Percentiles rank a stretch among this genome's conserved stretches.
Evolutionary conservation across 2,797 vertebrate species (phyloP).

Genomic region (Delichon dasypus): DNA sequence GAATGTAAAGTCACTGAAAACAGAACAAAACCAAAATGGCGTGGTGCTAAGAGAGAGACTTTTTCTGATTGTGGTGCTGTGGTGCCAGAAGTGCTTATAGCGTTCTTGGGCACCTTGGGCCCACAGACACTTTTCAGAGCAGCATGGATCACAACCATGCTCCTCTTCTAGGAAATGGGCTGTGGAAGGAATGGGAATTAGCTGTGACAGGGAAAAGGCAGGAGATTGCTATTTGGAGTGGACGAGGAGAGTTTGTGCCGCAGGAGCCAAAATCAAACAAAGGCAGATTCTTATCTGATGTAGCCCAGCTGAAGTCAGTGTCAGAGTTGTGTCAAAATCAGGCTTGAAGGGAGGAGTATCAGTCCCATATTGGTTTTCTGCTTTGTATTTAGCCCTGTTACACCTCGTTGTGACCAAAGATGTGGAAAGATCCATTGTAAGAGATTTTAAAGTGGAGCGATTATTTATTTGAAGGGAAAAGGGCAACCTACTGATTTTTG

Average conservation of each 20-base stretch:
- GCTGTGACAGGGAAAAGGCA: not conserved
- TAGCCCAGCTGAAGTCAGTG: not conserved
- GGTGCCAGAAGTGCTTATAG: not conserved
- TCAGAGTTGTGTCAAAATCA: not conserved
- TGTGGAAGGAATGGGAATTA: not conserved
- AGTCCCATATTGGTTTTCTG: not conserved
- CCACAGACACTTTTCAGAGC: not conserved
- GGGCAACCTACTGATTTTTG: not conserved
- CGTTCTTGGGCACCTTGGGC: not conserved
- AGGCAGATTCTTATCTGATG: not conserved
- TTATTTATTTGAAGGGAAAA: not conserved
- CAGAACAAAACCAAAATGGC: not conserved
- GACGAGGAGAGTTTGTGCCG: not conserved
- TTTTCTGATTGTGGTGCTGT: not conserved
- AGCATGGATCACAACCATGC: not conserved
- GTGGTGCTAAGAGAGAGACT: not conserved
- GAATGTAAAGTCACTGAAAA: not conserved
- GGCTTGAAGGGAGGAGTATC: not conserved
- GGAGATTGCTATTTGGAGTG: not conserved
- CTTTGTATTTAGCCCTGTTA: not conserved
- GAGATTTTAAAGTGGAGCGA: not conserved
- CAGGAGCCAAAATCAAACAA: not conserved
- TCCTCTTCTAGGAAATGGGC: not conserved
- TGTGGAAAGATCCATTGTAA: not conserved
- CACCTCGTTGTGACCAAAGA: not conserved